Conservation (phyloP, 2,113 vertebrate species). For the Mormoops blainvillei region DNA sequence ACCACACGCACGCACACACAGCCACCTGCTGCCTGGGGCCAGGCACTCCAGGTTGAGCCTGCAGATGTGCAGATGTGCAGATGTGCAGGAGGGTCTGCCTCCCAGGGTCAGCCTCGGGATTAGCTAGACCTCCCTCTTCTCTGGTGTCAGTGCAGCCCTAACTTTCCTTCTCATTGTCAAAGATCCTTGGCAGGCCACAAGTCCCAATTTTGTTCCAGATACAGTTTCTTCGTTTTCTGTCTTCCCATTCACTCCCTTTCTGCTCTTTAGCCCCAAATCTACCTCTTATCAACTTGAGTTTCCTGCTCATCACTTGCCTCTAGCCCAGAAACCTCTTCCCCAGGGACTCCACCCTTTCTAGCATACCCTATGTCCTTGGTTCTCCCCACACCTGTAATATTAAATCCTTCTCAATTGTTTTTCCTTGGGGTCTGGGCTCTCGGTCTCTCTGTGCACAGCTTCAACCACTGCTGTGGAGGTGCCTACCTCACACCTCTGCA, state of each 20-base stretch:
- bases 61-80: too few relatives aligned
- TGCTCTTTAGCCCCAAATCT: background rate
- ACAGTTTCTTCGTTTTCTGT: background rate
- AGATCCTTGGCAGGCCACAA: background rate
- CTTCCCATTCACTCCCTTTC: background rate
- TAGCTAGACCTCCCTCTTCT: too few relatives aligned
- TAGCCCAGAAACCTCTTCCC: background rate
- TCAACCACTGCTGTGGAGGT: rapidly evolving
- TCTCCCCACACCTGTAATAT: background rate
- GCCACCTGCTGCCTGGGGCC: background rate
- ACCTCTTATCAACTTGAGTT: background rate
- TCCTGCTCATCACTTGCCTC: background rate
- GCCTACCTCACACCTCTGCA: background rate
- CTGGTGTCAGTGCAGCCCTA: background rate
- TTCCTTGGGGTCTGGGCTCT: background rate
- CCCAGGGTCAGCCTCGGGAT: background rate
- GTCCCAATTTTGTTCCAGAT: background rate
- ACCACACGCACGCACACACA: background rate
- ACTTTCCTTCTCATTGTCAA: background rate
- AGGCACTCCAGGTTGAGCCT: rapidly evolving
- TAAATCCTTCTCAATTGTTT: background rate
- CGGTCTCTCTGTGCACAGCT: rapidly evolving
- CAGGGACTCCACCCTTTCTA: background rate
- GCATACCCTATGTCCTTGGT: rapidly evolving
- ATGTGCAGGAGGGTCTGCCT: background rate